A percentile compares a stretch with the other conserved stretches of the same genome.
Evolutionary conservation across 2,797 vertebrate species (phyloP).

Genomic region (Acropternis orthonyx): DNA sequence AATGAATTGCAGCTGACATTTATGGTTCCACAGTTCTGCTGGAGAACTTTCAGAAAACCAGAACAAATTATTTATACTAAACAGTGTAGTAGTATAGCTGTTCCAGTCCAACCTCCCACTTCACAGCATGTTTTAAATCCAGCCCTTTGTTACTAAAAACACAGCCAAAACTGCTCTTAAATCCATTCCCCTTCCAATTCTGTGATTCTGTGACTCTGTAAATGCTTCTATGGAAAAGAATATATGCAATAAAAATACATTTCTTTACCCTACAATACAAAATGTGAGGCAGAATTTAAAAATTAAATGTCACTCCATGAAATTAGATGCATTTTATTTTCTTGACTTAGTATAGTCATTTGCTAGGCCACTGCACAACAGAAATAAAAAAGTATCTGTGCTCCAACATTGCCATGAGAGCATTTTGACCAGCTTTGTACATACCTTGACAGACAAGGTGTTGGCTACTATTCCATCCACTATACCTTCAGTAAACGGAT

Average conservation of each 20-base stretch:
- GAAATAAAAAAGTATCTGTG: background rate
- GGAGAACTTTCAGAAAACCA: background rate
- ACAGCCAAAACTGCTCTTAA: background rate
- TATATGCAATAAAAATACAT: background rate
- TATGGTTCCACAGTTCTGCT: background rate
- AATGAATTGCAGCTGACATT: background rate
- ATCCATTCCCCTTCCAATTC: background rate
- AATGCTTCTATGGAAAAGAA: background rate
- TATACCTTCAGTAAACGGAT: slow-evolving; percentile 94
- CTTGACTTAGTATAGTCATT: background rate
- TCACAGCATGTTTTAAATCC: background rate
- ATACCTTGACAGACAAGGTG: slow-evolving; percentile 95
- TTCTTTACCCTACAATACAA: background rate
- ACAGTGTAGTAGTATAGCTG: background rate
- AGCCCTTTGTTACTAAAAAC: background rate
- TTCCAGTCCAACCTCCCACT: background rate
- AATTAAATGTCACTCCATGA: background rate
- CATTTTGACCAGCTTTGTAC: background rate
- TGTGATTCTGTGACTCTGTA: background rate
- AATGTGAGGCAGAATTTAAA: background rate
- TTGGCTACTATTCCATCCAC: slow-evolving; percentile 98
- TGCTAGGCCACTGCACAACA: background rate
- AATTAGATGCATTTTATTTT: background rate
- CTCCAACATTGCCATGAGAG: background rate
- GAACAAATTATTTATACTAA: background rate